Evolutionary conservation across 2,888 invertebrate species (phyloP).

Genomic region (Lumbricus terrestris): DNA sequence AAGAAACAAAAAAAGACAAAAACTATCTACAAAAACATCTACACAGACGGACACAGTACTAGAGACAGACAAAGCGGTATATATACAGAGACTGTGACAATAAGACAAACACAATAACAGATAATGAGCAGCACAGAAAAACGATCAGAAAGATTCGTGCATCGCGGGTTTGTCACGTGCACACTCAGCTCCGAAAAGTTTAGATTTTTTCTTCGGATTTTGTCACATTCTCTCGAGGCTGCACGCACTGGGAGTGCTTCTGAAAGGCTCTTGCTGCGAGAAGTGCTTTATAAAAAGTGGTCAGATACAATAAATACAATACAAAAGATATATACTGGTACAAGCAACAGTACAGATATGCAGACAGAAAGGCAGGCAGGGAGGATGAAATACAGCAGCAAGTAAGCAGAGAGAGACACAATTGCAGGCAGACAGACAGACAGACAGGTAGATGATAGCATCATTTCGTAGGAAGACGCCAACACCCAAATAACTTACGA

Average conservation of each 20-base stretch:
- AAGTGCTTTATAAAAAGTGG: too few relatives aligned
- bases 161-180: too few relatives aligned
- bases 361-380: background rate
- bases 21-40: background rate
- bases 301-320: too few relatives aligned
- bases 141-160: background rate
- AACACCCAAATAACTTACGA: constrained; percentile 65
- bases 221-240: too few relatives aligned
- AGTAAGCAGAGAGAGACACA: too few relatives aligned
- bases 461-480: background rate
- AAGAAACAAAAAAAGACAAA: background rate
- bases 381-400: too few relatives aligned
- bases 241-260: too few relatives aligned
- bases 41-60: background rate
- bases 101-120: background rate
- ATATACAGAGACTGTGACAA: background rate
- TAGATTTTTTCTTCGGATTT: too few relatives aligned
- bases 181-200: too few relatives aligned
- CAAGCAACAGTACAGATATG: background rate
- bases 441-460: background rate
- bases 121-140: background rate
- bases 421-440: background rate
- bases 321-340: too few relatives aligned
- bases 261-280: too few relatives aligned
- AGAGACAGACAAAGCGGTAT: background rate